Conservation (phyloP, 2,888 invertebrate genomes). For the Epistrophella euchroma region DNA sequence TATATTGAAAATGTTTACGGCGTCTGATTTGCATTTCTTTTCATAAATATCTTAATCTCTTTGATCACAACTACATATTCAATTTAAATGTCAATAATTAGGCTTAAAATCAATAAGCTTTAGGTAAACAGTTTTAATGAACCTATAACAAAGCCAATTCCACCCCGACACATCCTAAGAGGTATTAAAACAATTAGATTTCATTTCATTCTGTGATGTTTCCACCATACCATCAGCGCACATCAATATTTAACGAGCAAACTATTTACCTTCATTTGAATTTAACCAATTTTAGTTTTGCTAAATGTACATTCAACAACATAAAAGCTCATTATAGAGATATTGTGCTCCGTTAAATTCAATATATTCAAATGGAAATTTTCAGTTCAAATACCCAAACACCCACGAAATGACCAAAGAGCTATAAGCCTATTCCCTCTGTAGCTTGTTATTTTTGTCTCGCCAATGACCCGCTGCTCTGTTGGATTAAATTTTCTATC, state of each 20-base stretch:
- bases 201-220: background rate
- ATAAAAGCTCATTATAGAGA: conserved; percentile 8
- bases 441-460: background rate
- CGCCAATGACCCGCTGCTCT: background rate
- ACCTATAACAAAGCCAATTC: background rate
- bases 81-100: background rate
- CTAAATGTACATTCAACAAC: background rate
- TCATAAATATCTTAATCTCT: too few species aligned
- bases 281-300: conserved; percentile 11
- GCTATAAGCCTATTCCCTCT: background rate
- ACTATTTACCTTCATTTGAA: conserved; percentile 11
- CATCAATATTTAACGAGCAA: conserved; percentile 7
- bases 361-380: conserved; percentile 32
- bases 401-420: conserved; percentile 1
- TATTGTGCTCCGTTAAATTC: conserved; percentile 1
- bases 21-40: too few species aligned
- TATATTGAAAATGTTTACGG: too few species aligned
- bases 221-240: background rate
- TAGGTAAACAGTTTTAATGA: conserved; percentile 3
- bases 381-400: background rate
- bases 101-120: conserved; percentile 6
- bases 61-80: background rate
- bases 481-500: background rate
- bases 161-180: background rate
- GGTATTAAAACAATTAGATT: background rate